Evolutionary conservation across 2,113 vertebrate genomes (phyloP), one percentile per base, ranked within the genome.

Genomic region (Scatophagus argus): DNA sequence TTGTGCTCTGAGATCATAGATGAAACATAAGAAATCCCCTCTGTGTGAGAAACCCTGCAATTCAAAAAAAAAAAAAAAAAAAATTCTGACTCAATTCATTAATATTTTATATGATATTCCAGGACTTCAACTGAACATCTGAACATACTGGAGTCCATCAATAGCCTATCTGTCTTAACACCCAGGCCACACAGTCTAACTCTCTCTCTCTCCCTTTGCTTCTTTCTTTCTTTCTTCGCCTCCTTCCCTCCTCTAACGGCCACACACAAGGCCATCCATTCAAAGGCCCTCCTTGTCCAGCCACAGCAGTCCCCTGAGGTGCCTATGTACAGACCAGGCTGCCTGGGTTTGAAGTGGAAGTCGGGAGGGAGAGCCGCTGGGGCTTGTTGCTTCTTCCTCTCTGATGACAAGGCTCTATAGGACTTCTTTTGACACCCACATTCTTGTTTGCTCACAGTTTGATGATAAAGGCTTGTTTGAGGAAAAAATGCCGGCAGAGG

Each of bases 241-340:
- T 81, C 61, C 76, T 36, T 78, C 59, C 3, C 54, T 55, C 61
- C 27, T 70, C 72, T 16, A 76, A 67, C 43, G 2, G 79, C 55
- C 71, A 79, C 77, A 77, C 85, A 90, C 89, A 89, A 89, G 87
- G 86, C 80, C 61, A 67, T 79, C 79, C 85, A 88, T 90, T 92
- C 87, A 92, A 89, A 91, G 79, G 47, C 69, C 69, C 16, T 68
- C 74, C 82, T 83, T 82, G 29, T 82, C 25, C 63, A 73, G 78
- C 60, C 65, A 23, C 75, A 67, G 81, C 23, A 14, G 63, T 79
- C 80, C 77, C 83, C 70, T 10, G 66, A 84, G 81, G 81, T 38
- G 27, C 25, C 63, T 84, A 47, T 81, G 55, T 76, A 32, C 70
- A 79, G 65, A 66, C 75, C 47, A 14, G 21, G 39, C 70, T 87